Evolutionary conservation across 2,888 invertebrate species (phyloP).

Genomic region (Zygogramma bicolorata): DNA sequence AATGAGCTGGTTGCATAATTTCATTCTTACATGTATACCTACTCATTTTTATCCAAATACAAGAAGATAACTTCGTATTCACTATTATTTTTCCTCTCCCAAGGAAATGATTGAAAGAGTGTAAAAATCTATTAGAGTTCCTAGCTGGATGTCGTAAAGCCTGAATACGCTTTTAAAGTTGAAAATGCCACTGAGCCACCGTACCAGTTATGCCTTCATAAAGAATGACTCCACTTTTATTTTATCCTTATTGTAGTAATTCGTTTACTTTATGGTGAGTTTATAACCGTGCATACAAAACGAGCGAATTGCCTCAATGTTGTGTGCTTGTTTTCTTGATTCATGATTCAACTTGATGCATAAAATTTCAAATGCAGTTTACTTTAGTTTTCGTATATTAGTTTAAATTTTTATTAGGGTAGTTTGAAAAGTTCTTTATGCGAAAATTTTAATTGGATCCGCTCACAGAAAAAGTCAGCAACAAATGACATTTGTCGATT

Average conservation of each 20-base stretch:
- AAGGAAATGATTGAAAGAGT: neutral
- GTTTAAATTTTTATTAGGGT: neutral
- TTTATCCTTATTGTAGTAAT: slow-evolving; percentile 21
- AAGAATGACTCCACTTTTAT: slow-evolving; percentile 15
- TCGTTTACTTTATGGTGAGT: slow-evolving; percentile 46
- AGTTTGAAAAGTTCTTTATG: slow-evolving; percentile 1
- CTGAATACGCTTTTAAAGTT: neutral
- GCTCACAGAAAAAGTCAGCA: neutral
- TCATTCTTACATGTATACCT: too few species aligned
- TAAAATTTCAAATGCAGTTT: slow-evolving; percentile 8
- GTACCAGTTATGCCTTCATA: neutral
- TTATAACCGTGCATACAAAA: slow-evolving; percentile 51
- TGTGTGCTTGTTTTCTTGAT: slow-evolving; percentile 14
- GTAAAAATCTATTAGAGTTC: slow-evolving; percentile 16
- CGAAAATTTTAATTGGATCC: neutral
- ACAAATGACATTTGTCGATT: neutral
- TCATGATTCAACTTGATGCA: slow-evolving; percentile 14
- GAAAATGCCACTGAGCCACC: neutral
- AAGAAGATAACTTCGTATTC: too few species aligned
- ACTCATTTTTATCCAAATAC: too few species aligned
- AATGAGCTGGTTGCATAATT: too few species aligned
- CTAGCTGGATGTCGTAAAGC: slow-evolving; percentile 1
- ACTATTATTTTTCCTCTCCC: neutral
- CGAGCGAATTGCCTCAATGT: slow-evolving; percentile 23
- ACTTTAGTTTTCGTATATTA: neutral